A percentile compares a stretch with the other conserved stretches of the same genome.
Evolutionary conservation across 1,140 invertebrate genomes (phyloP).

Genomic region (Nixonia krombeini): DNA sequence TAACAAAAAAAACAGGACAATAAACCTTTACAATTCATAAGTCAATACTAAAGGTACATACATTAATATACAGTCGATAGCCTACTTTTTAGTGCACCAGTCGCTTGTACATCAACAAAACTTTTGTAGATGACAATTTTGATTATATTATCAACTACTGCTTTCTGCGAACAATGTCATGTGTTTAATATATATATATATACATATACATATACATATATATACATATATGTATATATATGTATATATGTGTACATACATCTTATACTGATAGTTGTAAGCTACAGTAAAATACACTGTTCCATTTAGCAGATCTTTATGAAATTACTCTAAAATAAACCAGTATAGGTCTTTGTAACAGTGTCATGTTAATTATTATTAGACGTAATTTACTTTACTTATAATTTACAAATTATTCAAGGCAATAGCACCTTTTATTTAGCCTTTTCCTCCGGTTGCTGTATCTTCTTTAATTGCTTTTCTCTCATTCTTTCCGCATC

Average conservation of each 20-base stretch:
- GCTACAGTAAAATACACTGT: neutral
- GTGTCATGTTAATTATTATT: slow-evolving; percentile 22
- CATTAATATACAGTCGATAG: slow-evolving; percentile 53
- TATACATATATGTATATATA: too few species aligned
- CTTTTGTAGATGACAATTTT: slow-evolving; percentile 40
- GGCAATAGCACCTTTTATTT: slow-evolving; percentile 54
- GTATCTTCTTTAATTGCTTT: slow-evolving; percentile 71
- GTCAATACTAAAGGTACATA: slow-evolving; percentile 53
- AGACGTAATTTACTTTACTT: slow-evolving; percentile 18
- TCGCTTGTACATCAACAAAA: slow-evolving; percentile 44
- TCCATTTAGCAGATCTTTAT: slow-evolving; percentile 1
- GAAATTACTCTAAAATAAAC: slow-evolving; percentile 3
- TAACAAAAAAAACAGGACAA: slow-evolving; percentile 3
- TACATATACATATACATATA: too few species aligned
- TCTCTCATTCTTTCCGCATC: slow-evolving; percentile 77
- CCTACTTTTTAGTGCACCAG: slow-evolving; percentile 47
- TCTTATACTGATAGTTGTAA: neutral
- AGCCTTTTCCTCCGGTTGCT: slow-evolving; percentile 40
- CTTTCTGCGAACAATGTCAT: neutral
- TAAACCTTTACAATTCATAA: slow-evolving; percentile 53
- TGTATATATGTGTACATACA: too few species aligned
- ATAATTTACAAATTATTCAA: slow-evolving; percentile 30
- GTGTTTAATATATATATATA: neutral
- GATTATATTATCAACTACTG: slow-evolving; percentile 46
- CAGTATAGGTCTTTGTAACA: slow-evolving; percentile 12